Conservation (phyloP, 2,888 invertebrate genomes). For the Sipha maydis region DNA sequence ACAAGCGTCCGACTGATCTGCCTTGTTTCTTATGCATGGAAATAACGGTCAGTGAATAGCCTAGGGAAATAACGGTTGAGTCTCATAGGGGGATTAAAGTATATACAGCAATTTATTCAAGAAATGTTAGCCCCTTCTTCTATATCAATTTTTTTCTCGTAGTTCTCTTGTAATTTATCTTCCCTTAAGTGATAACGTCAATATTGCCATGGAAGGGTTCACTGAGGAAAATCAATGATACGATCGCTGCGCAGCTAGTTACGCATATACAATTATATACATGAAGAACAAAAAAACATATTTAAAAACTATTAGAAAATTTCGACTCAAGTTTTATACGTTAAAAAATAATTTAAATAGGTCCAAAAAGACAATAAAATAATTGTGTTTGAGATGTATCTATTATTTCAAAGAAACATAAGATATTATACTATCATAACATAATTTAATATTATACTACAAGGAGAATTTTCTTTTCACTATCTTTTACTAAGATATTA, state of each 20-base stretch:
- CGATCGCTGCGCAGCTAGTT: background rate
- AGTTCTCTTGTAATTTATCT: background rate
- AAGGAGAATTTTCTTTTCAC: no score
- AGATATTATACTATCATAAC: no score
- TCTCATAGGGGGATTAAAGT: slow-evolving; percentile 7
- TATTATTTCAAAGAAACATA: no score
- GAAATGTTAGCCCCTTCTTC: background rate
- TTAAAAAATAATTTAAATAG: no score
- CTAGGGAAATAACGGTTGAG: background rate
- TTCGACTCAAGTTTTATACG: background rate
- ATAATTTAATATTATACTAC: no score
- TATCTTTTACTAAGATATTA: no score
- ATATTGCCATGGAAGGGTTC: background rate
- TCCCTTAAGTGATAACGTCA: background rate
- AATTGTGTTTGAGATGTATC: no score
- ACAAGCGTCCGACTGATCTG: background rate
- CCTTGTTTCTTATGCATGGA: background rate
- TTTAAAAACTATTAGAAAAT: background rate
- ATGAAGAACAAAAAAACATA: background rate
- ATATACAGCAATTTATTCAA: background rate
- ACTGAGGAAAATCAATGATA: background rate
- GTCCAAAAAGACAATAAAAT: no score
- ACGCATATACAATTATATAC: background rate
- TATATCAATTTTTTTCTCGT: background rate
- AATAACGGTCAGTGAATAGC: slow-evolving; percentile 13